These are phyloP conservation scores for Biston stratarius DNA, from an alignment of 2,888 invertebrate species.

Conservation along the genomic window DNA sequence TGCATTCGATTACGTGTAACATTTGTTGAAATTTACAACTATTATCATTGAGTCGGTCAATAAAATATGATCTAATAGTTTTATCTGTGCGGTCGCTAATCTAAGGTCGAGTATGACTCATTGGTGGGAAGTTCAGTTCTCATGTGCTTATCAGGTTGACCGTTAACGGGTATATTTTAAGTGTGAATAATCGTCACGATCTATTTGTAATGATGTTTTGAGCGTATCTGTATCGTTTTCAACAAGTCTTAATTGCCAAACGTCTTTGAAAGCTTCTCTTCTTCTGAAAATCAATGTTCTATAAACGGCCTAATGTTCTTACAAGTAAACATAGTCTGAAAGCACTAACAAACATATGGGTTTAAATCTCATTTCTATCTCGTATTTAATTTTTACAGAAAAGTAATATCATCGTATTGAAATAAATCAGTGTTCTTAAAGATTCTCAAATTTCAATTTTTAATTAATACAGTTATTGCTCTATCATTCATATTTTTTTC, in stretches of 20 bases:
- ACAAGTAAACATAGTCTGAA: no score
- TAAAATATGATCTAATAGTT: slow-evolving; percentile 24
- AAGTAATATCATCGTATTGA: no score
- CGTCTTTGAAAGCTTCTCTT: no score
- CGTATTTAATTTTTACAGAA: no score
- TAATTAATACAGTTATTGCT: no score
- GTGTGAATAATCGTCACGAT: slow-evolving; percentile 37
- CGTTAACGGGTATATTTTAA: slow-evolving; percentile 58
- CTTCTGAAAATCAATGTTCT: no score
- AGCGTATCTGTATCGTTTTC: slow-evolving; percentile 19
- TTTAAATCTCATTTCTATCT: no score
- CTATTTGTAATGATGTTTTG: slow-evolving; percentile 32
- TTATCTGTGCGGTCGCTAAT: slow-evolving; percentile 16
- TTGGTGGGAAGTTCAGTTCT: slow-evolving; percentile 37
- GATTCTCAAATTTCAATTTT: no score
- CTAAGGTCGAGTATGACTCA: slow-evolving; percentile 38
- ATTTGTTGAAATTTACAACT: not conserved
- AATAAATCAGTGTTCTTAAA: not conserved
- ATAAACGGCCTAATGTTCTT: no score
- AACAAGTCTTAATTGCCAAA: not conserved
- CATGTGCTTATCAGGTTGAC: slow-evolving; percentile 41
- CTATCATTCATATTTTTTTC: not conserved
- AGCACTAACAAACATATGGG: no score
- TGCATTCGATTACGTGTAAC: not conserved
- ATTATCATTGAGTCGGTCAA: slow-evolving; percentile 4